A percentile compares a stretch with the other conserved stretches of the same genome.
phyloP scores from a whole-genome alignment of 2,888 invertebrate genomes.

The Epistrophe eligans region DNA sequence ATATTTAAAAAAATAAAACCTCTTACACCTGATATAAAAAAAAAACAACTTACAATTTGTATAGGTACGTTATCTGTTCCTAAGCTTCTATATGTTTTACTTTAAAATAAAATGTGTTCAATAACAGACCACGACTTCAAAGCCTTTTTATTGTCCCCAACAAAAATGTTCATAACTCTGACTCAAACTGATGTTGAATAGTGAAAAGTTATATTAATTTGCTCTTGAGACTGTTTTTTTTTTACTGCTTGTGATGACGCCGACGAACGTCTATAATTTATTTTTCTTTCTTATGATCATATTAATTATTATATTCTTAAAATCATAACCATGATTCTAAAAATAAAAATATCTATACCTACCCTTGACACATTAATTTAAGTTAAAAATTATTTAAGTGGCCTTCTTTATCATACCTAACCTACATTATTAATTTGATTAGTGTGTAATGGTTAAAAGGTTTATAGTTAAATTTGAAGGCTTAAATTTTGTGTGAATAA shows the following conservation, averaged over 20 bases:
- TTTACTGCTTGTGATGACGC: not conserved
- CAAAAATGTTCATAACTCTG: too few relatives aligned
- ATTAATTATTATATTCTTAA: not conserved
- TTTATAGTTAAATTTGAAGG: not conserved
- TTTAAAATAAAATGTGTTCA: too few relatives aligned
- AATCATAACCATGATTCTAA: not conserved
- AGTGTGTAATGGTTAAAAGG: not conserved
- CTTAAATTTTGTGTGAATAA: not conserved
- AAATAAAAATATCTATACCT: not conserved
- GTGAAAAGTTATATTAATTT: not conserved
- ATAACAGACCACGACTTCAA: too few relatives aligned
- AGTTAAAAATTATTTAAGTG: not conserved
- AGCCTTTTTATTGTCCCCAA: too few relatives aligned
- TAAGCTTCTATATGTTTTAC: too few relatives aligned
- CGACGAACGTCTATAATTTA: not conserved
- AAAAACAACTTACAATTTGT: too few relatives aligned
- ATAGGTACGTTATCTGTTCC: too few relatives aligned
- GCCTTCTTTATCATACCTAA: not conserved
- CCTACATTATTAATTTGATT: not conserved
- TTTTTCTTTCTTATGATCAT: not conserved
- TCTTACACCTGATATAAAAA: too few relatives aligned
- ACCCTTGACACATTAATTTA: slow-evolving; percentile 6
- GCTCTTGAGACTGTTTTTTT: slow-evolving; percentile 1
- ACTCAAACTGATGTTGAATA: not conserved
- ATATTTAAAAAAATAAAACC: too few relatives aligned